Evolutionary conservation across 1,140 invertebrate genomes (phyloP).

Genomic region (Lucilia cuprina): DNA sequence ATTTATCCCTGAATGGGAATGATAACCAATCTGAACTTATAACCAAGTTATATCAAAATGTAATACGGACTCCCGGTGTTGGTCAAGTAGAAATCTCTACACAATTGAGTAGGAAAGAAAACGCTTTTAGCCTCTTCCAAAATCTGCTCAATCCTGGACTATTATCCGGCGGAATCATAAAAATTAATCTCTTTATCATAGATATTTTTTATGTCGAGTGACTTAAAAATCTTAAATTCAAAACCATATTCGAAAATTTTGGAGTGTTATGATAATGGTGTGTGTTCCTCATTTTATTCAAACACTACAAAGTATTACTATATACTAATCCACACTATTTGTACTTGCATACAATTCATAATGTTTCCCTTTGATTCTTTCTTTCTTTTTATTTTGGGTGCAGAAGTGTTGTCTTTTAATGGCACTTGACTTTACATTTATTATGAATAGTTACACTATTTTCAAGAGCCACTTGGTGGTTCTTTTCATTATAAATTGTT

Average conservation of each 20-base stretch:
- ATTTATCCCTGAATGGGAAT: too few relatives aligned
- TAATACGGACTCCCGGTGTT: too few relatives aligned
- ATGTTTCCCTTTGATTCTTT: background rate
- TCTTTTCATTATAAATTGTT: conserved; percentile 8
- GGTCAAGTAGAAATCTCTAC: too few relatives aligned
- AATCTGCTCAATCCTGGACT: too few relatives aligned
- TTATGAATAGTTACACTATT: conserved; percentile 8
- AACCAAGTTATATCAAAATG: too few relatives aligned
- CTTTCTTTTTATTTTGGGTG: background rate
- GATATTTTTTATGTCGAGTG: too few relatives aligned
- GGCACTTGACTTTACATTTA: conserved; percentile 10
- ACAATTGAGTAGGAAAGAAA: too few relatives aligned
- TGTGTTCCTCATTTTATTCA: background rate
- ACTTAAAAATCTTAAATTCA: too few relatives aligned
- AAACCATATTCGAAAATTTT: background rate
- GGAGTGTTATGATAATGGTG: background rate
- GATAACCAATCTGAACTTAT: too few relatives aligned
- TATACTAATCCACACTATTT: background rate
- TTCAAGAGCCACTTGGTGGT: conserved; percentile 16
- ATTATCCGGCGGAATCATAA: too few relatives aligned
- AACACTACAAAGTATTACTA: background rate
- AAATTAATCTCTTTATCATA: too few relatives aligned
- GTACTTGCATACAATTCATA: background rate
- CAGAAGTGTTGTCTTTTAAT: conserved; percentile 14
- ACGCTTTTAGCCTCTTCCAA: too few relatives aligned